phyloP scores from a whole-genome alignment of 1,140 invertebrate genomes.

The Danaus plexippus region DNA sequence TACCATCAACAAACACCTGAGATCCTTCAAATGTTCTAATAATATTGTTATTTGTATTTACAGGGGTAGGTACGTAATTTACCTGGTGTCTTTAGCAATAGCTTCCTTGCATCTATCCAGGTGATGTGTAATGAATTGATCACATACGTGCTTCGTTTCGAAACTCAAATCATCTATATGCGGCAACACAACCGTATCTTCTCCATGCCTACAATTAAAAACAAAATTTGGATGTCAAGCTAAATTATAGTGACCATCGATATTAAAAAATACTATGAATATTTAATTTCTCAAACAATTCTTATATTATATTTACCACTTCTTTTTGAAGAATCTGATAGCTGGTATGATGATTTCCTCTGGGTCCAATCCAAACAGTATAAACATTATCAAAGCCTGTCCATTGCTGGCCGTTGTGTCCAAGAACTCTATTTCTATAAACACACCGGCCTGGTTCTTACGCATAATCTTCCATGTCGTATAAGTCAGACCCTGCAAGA shows the following conservation, averaged over 20 bases:
- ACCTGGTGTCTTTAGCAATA: slow-evolving; percentile 81
- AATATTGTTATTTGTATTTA: no score
- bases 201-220: slow-evolving; percentile 73
- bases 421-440: slow-evolving; percentile 91
- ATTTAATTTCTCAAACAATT: slow-evolving; percentile 2
- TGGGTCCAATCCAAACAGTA: slow-evolving; percentile 88
- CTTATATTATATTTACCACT: slow-evolving; percentile 60
- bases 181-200: slow-evolving; percentile 79
- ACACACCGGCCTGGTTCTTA: slow-evolving; percentile 89
- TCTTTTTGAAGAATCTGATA: slow-evolving; percentile 73
- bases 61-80: background rate
- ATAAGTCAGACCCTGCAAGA: slow-evolving; percentile 82
- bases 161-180: slow-evolving; percentile 80
- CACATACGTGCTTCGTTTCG: slow-evolving; percentile 87
- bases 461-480: slow-evolving; percentile 89
- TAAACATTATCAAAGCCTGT: slow-evolving; percentile 87
- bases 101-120: slow-evolving; percentile 84
- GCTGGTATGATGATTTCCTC: slow-evolving; percentile 80
- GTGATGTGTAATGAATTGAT: slow-evolving; percentile 91
- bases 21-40: no score
- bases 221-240: slow-evolving; percentile 4
- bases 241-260: background rate
- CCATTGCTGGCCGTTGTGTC: slow-evolving; percentile 92
- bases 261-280: background rate
- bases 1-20: no score